phyloP scores from a whole-genome alignment of 2,797 vertebrate genomes.

The Clarias laeviceps region DNA sequence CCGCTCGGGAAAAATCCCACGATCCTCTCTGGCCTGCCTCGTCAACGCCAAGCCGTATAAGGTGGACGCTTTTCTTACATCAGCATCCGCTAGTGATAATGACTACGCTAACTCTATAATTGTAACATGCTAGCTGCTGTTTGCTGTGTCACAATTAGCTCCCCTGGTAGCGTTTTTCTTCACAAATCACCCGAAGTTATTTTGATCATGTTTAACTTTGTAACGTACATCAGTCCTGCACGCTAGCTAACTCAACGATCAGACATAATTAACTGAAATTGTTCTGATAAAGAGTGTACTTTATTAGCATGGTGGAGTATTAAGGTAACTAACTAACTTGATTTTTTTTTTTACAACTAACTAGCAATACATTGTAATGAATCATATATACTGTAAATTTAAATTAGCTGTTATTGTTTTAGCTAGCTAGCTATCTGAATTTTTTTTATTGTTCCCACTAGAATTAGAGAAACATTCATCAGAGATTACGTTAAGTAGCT shows the following conservation, averaged over 20 bases:
- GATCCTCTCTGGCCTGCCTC: slow-evolving; percentile 83
- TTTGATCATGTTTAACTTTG: background rate
- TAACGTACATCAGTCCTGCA: background rate
- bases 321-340: no score
- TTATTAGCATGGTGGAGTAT: no score
- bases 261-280: background rate
- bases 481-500: no score
- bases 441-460: background rate
- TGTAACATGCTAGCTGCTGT: background rate
- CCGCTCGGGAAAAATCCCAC: slow-evolving; percentile 93
- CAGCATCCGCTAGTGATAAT: background rate
- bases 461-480: background rate
- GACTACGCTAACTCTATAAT: background rate
- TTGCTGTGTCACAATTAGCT: background rate
- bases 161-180: background rate
- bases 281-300: background rate
- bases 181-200: background rate
- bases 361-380: background rate
- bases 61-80: slow-evolving; percentile 65
- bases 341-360: background rate
- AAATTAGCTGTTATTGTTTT: background rate
- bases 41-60: slow-evolving; percentile 89
- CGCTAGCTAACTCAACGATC: background rate
- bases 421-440: background rate
- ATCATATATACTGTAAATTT: no score